phyloP scores from a whole-genome alignment of 2,797 vertebrate genomes.

The Tenualosa ilisha region DNA sequence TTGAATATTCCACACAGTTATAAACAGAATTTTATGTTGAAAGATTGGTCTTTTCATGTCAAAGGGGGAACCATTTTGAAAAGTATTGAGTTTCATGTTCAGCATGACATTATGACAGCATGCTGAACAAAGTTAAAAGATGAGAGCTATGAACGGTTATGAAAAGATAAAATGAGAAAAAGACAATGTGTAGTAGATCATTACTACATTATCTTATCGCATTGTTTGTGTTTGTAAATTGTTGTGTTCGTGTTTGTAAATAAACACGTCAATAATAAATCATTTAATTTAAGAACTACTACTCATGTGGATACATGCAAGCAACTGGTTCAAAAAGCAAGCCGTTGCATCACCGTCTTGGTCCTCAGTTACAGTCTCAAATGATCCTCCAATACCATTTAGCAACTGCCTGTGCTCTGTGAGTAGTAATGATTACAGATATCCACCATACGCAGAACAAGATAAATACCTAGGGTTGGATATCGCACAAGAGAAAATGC shows the following conservation, averaged over 20 bases:
- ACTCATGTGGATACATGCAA: not conserved
- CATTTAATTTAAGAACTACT: no score
- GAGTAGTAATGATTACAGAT: not conserved
- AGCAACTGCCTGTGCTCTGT: not conserved
- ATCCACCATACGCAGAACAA: not conserved
- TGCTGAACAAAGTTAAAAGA: not conserved
- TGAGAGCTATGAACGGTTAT: not conserved
- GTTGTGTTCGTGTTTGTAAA: not conserved
- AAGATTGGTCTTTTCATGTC: no score
- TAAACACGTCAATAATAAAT: no score
- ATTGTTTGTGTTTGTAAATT: constrained; percentile 2
- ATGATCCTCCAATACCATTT: not conserved
- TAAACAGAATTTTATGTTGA: no score
- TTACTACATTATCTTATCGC: not conserved
- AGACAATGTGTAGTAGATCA: not conserved
- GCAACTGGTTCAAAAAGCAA: not conserved
- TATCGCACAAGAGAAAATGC: not conserved
- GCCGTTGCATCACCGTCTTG: not conserved
- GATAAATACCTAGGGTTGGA: not conserved
- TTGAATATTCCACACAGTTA: no score
- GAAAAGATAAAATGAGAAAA: not conserved
- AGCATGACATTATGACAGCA: not conserved
- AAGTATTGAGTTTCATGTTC: no score
- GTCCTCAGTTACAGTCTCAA: not conserved
- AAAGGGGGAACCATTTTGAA: no score